A percentile compares a stretch with the other conserved stretches of the same genome.
Conservation (phyloP, 2,113 vertebrate genomes). For the Ranitomeya imitator region DNA sequence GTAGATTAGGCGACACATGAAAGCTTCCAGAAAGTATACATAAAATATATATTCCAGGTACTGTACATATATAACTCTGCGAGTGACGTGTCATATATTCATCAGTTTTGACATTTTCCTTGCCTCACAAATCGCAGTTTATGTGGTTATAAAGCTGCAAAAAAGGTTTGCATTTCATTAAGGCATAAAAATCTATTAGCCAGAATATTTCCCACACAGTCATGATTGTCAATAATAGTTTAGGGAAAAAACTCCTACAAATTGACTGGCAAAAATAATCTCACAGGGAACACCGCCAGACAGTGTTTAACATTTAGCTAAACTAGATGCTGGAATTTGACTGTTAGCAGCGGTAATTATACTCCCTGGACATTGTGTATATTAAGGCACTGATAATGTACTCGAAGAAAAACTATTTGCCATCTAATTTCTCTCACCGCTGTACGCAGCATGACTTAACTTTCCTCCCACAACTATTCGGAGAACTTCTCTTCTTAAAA, state of each 20-base stretch:
- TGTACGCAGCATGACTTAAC: not conserved
- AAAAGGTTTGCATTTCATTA: slow-evolving; percentile 17
- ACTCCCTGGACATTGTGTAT: slow-evolving; percentile 3
- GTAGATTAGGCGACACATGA: not conserved
- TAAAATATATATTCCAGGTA: slow-evolving; percentile 1
- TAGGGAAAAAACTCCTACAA: slow-evolving; percentile 10
- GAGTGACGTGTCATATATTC: not conserved
- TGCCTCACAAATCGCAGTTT: slow-evolving; percentile 7
- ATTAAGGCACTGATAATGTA: not conserved
- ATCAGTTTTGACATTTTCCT: slow-evolving; percentile 9
- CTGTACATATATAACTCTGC: not conserved
- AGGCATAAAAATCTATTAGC: slow-evolving; percentile 10
- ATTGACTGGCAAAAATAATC: slow-evolving; percentile 33
- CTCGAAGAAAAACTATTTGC: not conserved
- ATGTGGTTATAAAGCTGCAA: not conserved
- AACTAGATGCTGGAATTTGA: slow-evolving; percentile 31
- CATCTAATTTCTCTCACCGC: not conserved
- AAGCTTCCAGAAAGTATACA: not conserved
- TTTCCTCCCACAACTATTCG: not conserved
- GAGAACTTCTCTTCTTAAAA: not conserved
- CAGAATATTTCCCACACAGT: not conserved
- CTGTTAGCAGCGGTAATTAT: slow-evolving; percentile 20
- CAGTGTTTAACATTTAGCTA: slow-evolving; percentile 28
- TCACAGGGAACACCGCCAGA: slow-evolving; percentile 35
- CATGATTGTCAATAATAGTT: not conserved